Evolutionary conservation across 2,113 vertebrate genomes (phyloP).

Genomic region (Protobothrops flavoviridis): DNA sequence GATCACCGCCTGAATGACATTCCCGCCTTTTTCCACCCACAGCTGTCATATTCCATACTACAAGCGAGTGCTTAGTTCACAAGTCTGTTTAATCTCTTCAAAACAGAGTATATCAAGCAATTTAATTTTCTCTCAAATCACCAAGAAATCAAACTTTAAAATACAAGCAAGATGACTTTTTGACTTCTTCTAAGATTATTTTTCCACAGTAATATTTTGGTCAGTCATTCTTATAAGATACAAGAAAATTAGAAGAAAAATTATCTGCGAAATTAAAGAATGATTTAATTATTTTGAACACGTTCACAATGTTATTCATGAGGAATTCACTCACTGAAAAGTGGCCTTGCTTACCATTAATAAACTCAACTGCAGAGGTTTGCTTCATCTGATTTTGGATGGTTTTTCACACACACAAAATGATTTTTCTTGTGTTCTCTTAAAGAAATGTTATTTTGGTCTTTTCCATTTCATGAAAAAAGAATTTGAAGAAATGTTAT

Average conservation of each 20-base stretch:
- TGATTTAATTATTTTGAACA: slow-evolving; percentile 31
- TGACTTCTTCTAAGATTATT: slow-evolving; percentile 46
- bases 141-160: slow-evolving; percentile 55
- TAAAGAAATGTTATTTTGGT: background rate
- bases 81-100: slow-evolving; percentile 36
- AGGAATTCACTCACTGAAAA: background rate
- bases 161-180: slow-evolving; percentile 57
- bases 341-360: background rate
- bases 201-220: slow-evolving; percentile 38
- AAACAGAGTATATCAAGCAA: slow-evolving; percentile 44
- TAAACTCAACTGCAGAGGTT: background rate
- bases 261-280: background rate
- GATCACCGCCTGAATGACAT: background rate
- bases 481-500: background rate
- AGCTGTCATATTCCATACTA: slow-evolving; percentile 12
- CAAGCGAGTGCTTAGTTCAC: slow-evolving; percentile 19
- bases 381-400: background rate
- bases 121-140: slow-evolving; percentile 59
- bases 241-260: slow-evolving; percentile 46
- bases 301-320: background rate
- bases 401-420: background rate
- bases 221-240: slow-evolving; percentile 36
- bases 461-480: background rate
- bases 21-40: background rate
- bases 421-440: background rate